Base-by-base conservation (phyloP, 1,140 invertebrate genomes). In the Drosophila lacertosa region DNA sequence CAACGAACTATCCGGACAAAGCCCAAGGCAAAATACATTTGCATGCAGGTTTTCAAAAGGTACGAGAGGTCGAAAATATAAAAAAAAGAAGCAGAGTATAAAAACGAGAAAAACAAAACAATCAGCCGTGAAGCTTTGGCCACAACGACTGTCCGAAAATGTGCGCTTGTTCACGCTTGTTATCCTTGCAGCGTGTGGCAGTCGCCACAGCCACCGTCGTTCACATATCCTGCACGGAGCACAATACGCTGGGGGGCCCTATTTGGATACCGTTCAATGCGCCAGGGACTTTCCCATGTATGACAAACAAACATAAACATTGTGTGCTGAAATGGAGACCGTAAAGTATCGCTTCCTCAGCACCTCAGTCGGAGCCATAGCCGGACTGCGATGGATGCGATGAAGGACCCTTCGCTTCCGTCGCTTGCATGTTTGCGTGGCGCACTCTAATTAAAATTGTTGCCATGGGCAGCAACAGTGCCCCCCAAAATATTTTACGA, bases 231-330 rank as follows among this genome's bases (percentile, higher is more conserved):
- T 33, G 44, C 62, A 13, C 50, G 58, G 64, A 64, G 74, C 64
- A 86, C 82, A 77, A 88, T 82, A 67, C 77, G 81, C 81, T 74
- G 48, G 62, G 64, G 64, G 81, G 82, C 50, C 77, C 69, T 70
- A 84, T 84, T 84, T 84, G 82, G 81, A 74, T 84, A 84, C 65
- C 77, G 82, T 88, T 88, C 81, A 81, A 84, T 84, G 81, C 81
- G 76, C 81, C 69, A 48, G 81, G 69, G 82, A 84, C 77, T 74
- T 48, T 74, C 10, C 77, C 44, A 88, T 84, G 81, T 84, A 84
- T 84, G 81, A 84, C 81, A 84, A 84, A 81, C 81, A 84, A 81
- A 88, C 81, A 84, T 88, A 81, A 82, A 84, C 81, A 84, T 74
- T 84, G 81, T 84, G 81, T 86, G 63, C 71, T 16, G 77, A 74